Evolutionary conservation across 2,888 invertebrate species (phyloP), one percentile per base, ranked within the genome.

Genomic region (Philereme transversata): DNA sequence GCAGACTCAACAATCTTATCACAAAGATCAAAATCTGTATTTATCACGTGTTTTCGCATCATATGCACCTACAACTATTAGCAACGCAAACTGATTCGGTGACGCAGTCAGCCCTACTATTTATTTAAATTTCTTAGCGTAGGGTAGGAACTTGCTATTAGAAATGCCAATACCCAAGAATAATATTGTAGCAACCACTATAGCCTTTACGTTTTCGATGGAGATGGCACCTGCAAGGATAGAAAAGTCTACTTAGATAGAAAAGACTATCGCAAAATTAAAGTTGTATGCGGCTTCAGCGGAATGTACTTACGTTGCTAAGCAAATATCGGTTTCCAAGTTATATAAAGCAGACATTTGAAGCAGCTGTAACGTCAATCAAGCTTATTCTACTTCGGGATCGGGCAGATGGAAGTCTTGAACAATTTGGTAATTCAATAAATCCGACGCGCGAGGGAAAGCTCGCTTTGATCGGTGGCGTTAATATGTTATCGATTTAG

Each of bases 401-500:
- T 35, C 56, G 43, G 53, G 53, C 61, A 64, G 73, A 74, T 71
- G 73, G 69, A 70, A 62, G 72, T 54, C 62, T 55, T 54, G 52
- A 64, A 71, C 72, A 69, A 68, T 73, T 70, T 59, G 60, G 73
- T 73, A 72, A 77, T 79, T 74, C 67, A 73, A 81, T 83, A 84
- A 84, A 84, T 82, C 78, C 71, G 70, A 62, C 62, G 68, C 64
- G 71, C 74, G 74, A 78, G 79, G 82, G 78, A 84, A 79, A 84
- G 74, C 79, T 86, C 75, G 78, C 88, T 90, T 89, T 88, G 89
- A 91, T 90, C 89, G 80, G 83, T 68, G 81, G 82, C 76, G 79
- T 86, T 88, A 85, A 90, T 89, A 80, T 85, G 86, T 86, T 87
- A 88, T 85, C 82, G 76, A 88, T 88, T 84, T 83, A 80, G 81